These are phyloP conservation scores for Sinonovacula constricta DNA, from an alignment of 1,140 invertebrate genomes.

Conservation along the genomic window DNA sequence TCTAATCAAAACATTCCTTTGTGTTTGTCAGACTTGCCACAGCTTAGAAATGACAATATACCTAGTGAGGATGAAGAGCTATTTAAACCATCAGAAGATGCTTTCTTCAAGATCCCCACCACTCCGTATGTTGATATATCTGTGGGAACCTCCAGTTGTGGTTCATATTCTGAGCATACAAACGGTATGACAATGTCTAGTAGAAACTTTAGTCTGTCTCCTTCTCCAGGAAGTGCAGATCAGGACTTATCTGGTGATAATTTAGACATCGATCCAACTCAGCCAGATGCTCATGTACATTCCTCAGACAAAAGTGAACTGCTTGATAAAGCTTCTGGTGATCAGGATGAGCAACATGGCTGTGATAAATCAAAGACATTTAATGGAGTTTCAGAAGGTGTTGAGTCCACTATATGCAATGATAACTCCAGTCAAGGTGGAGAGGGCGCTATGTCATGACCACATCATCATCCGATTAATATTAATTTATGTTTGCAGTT, in stretches of 20 bases:
- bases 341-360: too few species aligned
- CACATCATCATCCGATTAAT: too few species aligned
- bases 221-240: constrained; percentile 33
- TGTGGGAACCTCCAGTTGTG: constrained; percentile 33
- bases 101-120: constrained; percentile 28
- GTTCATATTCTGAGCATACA: constrained; percentile 34
- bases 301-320: too few species aligned
- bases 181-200: constrained; percentile 23
- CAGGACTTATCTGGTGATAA: not conserved
- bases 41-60: not conserved
- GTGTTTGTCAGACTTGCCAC: not conserved
- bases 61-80: constrained; percentile 26
- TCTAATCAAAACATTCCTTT: constrained; percentile 7
- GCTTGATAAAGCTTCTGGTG: too few species aligned
- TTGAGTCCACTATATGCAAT: too few species aligned
- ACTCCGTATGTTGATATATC: constrained; percentile 11
- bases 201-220: constrained; percentile 39
- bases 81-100: constrained; percentile 42
- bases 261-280: not conserved
- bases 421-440: too few species aligned
- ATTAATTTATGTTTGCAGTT: too few species aligned
- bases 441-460: too few species aligned
- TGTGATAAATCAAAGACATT: too few species aligned
- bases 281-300: too few species aligned
- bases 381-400: too few species aligned